Percentiles rank a stretch among this genome's conserved stretches.
phyloP scores from a whole-genome alignment of 2,888 invertebrate genomes.

The Troides oblongomaculatus region DNA sequence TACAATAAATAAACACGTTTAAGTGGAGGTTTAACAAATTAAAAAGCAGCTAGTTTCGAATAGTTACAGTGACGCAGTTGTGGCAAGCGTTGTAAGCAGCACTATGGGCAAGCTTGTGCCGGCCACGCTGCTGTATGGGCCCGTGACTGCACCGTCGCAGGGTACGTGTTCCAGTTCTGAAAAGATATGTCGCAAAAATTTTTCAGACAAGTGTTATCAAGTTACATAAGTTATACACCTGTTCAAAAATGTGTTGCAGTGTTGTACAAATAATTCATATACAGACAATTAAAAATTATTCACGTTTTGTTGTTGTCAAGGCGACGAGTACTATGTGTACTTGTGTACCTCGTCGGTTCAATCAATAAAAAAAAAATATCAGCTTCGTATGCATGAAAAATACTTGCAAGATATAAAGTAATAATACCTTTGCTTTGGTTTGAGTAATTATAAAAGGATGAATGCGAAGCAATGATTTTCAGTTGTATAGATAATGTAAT shows the following conservation, averaged over 20 bases:
- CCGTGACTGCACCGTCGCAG: constrained; percentile 74
- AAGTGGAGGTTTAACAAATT: constrained; percentile 1
- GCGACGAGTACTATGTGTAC: too few species aligned
- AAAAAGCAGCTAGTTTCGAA: not conserved
- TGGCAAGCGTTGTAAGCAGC: constrained; percentile 66
- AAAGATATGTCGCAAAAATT: constrained; percentile 35
- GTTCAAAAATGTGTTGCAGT: not conserved
- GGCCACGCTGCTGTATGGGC: constrained; percentile 74
- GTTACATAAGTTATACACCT: not conserved
- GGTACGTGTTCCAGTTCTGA: constrained; percentile 72
- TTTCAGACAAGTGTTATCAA: not conserved
- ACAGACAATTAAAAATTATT: too few species aligned
- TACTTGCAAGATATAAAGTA: not conserved
- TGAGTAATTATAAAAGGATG: not conserved
- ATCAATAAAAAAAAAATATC: too few species aligned
- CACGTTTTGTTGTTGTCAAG: too few species aligned
- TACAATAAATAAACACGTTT: constrained; percentile 9
- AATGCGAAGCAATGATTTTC: too few species aligned
- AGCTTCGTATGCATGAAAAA: not conserved
- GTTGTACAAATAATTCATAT: not conserved
- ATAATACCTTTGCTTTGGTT: not conserved
- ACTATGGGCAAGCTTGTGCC: constrained; percentile 67
- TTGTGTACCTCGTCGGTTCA: too few species aligned
- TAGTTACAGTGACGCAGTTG: constrained; percentile 66
- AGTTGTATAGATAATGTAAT: not conserved